Base-by-base conservation (phyloP, 1,140 invertebrate genomes). In the Pentalonia nigronervosa region DNA sequence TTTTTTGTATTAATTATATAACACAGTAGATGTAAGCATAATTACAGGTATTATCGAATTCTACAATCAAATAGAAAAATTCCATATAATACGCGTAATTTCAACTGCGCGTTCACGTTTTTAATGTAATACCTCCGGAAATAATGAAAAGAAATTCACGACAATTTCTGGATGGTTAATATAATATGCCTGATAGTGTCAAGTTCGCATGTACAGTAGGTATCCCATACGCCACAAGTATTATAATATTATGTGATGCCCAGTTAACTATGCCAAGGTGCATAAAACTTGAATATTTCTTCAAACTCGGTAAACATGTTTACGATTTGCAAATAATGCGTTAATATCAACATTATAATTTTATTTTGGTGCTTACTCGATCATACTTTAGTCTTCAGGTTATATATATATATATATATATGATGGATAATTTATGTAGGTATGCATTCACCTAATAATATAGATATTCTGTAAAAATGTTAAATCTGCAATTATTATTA, bases 261-360 rank as follows among this genome's bases (percentile, higher is more conserved):
- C 30, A 47, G 45, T 86, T 53, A 89, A 53, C 48, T 53, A 53
- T 89, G 87, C 87, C 87, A 89, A 89, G 87, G 87, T 89, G 48
- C 48, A 34, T 34, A 34, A 34, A 89, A 50, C 87, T 34, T 50
- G 87, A 89, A 89, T 89, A 53, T 86, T 86, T 86, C 36, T 86
- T 47, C 84, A 47, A 86, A 47, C 45, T 86, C 84, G 41, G 45
- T 47, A 89, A 89, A 89, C 87, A 50, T 53, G 48, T 89, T 89
- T 89, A 34, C 48, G 48, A 89, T 53, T 34, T 53, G 45, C 7
- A 87, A 48, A 87, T 48, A 30, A n/a, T 87, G 1, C 30, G 30
- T 87, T 36, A 36, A 45, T 84, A 41, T 50, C 4, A 47, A 50
- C 45, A 30, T 50, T 87, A 48, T 84, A 84, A 84, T 84, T 47